Percentiles rank a stretch among this genome's conserved stretches.
Evolutionary conservation across 2,888 invertebrate genomes (phyloP).

Genomic region (Chrysolina haemoptera): DNA sequence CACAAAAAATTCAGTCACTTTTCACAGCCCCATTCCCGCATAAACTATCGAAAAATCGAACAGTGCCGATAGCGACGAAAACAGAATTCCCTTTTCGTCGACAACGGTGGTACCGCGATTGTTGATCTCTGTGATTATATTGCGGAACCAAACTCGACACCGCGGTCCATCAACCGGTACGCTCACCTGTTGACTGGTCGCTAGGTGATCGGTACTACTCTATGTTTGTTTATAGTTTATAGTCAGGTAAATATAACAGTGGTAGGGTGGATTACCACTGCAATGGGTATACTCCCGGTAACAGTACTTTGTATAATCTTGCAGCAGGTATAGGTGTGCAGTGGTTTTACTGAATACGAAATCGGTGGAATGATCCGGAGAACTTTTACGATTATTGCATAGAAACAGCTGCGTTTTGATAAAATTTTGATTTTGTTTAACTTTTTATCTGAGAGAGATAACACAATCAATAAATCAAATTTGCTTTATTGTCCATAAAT

Average conservation of each 20-base stretch:
- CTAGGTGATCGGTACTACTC: not conserved
- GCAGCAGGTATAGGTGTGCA: too few relatives aligned
- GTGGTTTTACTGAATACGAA: too few relatives aligned
- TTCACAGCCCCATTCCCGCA: not conserved
- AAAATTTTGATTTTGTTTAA: too few relatives aligned
- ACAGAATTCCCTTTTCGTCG: not conserved
- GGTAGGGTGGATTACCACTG: slow-evolving; percentile 18
- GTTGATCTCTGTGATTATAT: not conserved
- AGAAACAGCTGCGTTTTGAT: too few relatives aligned
- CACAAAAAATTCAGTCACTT: slow-evolving; percentile 20
- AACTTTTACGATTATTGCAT: too few relatives aligned
- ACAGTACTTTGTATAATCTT: not conserved
- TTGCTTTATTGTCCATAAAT: too few relatives aligned
- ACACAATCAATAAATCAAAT: too few relatives aligned
- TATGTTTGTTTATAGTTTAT: slow-evolving; percentile 12
- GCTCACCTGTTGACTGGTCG: slow-evolving; percentile 12
- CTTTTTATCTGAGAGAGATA: too few relatives aligned
- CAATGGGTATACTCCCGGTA: not conserved
- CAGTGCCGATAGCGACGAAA: not conserved
- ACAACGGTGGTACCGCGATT: not conserved
- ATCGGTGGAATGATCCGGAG: too few relatives aligned
- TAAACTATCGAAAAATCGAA: not conserved
- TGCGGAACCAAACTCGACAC: not conserved
- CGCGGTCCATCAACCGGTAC: not conserved
- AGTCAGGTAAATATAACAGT: slow-evolving; percentile 2